Evolutionary conservation across 2,797 vertebrate species (phyloP), one percentile per base, ranked within the genome.

Genomic region (Muscicapa comitata): DNA sequence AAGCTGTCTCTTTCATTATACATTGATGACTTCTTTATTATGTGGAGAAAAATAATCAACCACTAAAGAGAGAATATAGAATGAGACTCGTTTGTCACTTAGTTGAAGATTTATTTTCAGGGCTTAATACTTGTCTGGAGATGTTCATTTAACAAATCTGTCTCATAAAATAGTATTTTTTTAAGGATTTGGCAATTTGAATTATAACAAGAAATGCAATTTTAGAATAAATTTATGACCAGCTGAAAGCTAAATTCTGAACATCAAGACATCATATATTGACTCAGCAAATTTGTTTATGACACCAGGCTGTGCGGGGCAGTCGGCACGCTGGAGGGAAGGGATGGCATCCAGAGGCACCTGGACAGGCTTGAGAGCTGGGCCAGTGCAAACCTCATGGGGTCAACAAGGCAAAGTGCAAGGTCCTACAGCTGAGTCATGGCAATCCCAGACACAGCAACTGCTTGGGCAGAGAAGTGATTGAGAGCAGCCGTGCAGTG

Each of bases 31-130:
- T 58, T 93, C 86, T 90, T 91, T 93, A 90, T 92, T 90, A 89
- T 93, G 86, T 74, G 54, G 62, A 95, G 83, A 45, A 93, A 95
- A 95, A 95, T 86, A 89, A 92, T 91, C 84, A 78, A 31, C 43
- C 45, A 51, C 51, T 73, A 54, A 86, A 90, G 62, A 90, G 26
- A 80, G 82, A 91, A 92, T 87, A 80, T 40, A 72, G 62, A 93
- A 87, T 76, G 54, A 85, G 73, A 59, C 19, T 80, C 2, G 0
- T 72, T 31, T 62, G 71, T 83, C 80, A 71, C 63, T 75, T 73
- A 78, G 71, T 31, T 74, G 29, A 35, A 75, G 57, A 88, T 85
- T 91, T 92, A 61, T 83, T 87, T 96, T 94, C 82, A 70, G 47
- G 54, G 47, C 51, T 81, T 88, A 86, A 85, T 86, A 38, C 74